Evolutionary conservation across 1,140 invertebrate genomes (phyloP).

Genomic region (Microplitis demolitor): DNA sequence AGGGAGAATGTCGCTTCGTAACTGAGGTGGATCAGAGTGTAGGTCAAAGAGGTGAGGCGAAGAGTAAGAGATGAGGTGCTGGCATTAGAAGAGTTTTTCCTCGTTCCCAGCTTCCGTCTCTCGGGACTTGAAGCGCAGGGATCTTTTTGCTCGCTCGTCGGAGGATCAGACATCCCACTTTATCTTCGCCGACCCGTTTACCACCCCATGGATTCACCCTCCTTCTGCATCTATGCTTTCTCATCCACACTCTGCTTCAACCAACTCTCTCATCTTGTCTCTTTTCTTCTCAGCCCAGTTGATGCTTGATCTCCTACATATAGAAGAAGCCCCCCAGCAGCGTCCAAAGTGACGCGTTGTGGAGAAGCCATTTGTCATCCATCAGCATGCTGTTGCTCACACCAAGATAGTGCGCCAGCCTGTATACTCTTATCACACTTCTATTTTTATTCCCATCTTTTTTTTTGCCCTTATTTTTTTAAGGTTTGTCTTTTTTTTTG

Average conservation of each 20-base stretch:
- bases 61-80: slow-evolving; percentile 14
- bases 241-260: slow-evolving; percentile 18
- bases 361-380: slow-evolving; percentile 60
- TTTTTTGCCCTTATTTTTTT: neutral
- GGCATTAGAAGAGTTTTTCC: slow-evolving; percentile 52
- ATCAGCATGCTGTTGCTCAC: slow-evolving; percentile 43
- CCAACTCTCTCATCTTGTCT: slow-evolving; percentile 23
- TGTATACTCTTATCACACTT: slow-evolving; percentile 40
- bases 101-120: slow-evolving; percentile 59
- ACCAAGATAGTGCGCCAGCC: slow-evolving; percentile 38
- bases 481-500: slow-evolving; percentile 18
- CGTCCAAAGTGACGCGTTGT: slow-evolving; percentile 52
- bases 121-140: slow-evolving; percentile 54
- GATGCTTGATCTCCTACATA: slow-evolving; percentile 55
- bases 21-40: slow-evolving; percentile 27
- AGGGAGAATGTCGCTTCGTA: slow-evolving; percentile 25
- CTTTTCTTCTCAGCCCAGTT: slow-evolving; percentile 36
- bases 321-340: slow-evolving; percentile 45
- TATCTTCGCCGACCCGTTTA: slow-evolving; percentile 53
- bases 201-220: slow-evolving; percentile 25
- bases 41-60: slow-evolving; percentile 24
- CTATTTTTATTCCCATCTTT: neutral
- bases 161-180: slow-evolving; percentile 56
- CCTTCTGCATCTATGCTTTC: slow-evolving; percentile 3
- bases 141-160: slow-evolving; percentile 54